Conservation (phyloP, 2,888 invertebrate genomes). For the Hydropsyche betteni region DNA sequence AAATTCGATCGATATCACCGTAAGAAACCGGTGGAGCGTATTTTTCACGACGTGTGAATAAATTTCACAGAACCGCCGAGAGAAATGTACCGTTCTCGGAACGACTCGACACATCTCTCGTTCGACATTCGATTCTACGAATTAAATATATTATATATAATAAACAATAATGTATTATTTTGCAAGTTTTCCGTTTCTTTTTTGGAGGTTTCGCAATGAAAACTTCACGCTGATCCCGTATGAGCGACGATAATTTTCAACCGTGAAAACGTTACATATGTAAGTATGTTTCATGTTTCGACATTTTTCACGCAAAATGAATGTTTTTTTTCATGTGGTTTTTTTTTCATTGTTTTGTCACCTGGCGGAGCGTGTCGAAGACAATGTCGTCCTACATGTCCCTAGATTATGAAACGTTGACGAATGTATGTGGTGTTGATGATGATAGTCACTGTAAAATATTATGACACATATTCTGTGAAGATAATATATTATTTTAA, state of each 20-base stretch:
- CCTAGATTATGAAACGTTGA: conserved; percentile 14
- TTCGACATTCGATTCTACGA: too few relatives aligned
- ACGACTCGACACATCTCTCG: neutral
- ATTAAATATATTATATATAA: too few relatives aligned
- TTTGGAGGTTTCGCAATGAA: too few relatives aligned
- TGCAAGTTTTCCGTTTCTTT: too few relatives aligned
- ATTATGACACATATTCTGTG: neutral
- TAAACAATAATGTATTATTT: too few relatives aligned
- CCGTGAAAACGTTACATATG: neutral
- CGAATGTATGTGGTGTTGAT: too few relatives aligned
- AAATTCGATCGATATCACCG: too few relatives aligned
- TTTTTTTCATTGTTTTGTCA: conserved; percentile 7
- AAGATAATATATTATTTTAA: neutral
- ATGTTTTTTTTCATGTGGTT: neutral
- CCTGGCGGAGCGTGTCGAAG: neutral
- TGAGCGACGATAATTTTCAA: conserved; percentile 1
- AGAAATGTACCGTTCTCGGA: conserved; percentile 24
- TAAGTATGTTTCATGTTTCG: too few relatives aligned
- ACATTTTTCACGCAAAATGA: neutral
- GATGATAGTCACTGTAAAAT: too few relatives aligned
- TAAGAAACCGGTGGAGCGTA: conserved; percentile 6
- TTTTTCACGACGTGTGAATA: conserved; percentile 4
- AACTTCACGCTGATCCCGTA: too few relatives aligned
- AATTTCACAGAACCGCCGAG: neutral
- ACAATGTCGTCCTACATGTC: conserved; percentile 13